Evolutionary conservation across 2,797 vertebrate species (phyloP).

Genomic region (Cryptoprocta ferox): DNA sequence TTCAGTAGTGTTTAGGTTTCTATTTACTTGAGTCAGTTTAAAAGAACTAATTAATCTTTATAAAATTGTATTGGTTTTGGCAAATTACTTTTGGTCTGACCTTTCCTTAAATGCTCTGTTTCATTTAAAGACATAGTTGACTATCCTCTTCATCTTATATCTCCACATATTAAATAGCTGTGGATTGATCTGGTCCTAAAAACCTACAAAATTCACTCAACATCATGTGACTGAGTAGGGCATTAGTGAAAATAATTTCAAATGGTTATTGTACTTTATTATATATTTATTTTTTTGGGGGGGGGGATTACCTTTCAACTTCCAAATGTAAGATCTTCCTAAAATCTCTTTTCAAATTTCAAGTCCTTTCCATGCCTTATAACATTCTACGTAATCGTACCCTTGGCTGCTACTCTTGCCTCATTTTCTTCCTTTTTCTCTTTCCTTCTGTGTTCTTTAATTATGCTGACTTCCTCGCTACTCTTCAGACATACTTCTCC

Average conservation of each 20-base stretch:
- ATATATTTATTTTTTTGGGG: not conserved
- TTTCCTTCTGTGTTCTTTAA: not conserved
- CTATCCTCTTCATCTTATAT: not conserved
- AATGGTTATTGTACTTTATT: not conserved
- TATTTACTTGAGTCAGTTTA: not conserved
- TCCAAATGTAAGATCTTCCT: not conserved
- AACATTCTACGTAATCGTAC: not conserved
- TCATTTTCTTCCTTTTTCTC: not conserved
- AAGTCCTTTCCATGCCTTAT: not conserved
- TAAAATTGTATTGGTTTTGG: not conserved
- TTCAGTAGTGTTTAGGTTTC: not conserved
- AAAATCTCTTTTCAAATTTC: not conserved
- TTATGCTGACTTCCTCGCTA: not conserved
- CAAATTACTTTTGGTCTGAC: not conserved
- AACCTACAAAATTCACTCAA: not conserved
- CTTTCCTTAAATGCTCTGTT: not conserved
- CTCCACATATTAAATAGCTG: not conserved
- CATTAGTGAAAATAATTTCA: not conserved
- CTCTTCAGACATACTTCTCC: not conserved
- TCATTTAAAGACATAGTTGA: not conserved
- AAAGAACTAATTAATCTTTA: slow-evolving; percentile 7
- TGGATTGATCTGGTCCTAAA: not conserved
- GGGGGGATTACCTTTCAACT: not conserved
- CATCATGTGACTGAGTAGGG: not conserved
- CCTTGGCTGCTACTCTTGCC: not conserved